Evolutionary conservation across 2,888 invertebrate genomes (phyloP).

Genomic region (Sinelater perroti): DNA sequence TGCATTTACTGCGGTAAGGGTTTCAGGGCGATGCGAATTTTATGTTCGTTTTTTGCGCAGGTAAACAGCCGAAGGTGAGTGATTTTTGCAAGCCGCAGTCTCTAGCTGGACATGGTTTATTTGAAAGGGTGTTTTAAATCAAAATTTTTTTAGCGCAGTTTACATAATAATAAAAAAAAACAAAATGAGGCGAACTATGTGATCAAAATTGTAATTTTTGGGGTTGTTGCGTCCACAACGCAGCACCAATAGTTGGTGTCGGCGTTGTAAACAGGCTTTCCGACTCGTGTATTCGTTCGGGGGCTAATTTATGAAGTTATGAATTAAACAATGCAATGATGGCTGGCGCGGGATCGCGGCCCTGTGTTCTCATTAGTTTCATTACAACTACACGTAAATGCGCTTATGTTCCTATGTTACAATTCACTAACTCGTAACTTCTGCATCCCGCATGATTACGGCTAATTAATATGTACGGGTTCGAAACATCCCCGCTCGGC

Average conservation of each 20-base stretch:
- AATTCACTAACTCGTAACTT: constrained; percentile 33
- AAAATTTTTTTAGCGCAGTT: too few species aligned
- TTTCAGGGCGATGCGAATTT: constrained; percentile 10
- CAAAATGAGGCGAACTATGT: too few species aligned
- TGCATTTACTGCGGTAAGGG: constrained; percentile 24
- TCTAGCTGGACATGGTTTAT: too few species aligned
- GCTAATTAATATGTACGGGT: constrained; percentile 43
- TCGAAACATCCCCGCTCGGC: constrained; percentile 23
- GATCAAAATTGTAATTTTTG: too few species aligned
- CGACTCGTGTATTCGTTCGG: constrained; percentile 1
- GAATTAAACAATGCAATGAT: constrained; percentile 27
- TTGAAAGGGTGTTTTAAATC: too few species aligned
- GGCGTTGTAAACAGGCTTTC: not conserved
- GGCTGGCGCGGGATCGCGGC: constrained; percentile 27
- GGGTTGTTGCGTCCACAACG: too few species aligned
- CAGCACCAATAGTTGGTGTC: too few species aligned
- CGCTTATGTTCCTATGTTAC: constrained; percentile 47
- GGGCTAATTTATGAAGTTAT: constrained; percentile 1
- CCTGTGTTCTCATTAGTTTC: constrained; percentile 55
- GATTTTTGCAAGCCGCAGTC: too few species aligned
- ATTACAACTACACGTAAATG: constrained; percentile 58
- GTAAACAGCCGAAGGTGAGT: too few species aligned
- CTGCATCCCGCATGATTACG: constrained; percentile 33
- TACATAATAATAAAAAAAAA: too few species aligned
- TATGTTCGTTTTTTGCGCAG: constrained; percentile 16